These are phyloP conservation scores for Molorchus minor DNA, from an alignment of 2,888 invertebrate species.

Conservation along the genomic window DNA sequence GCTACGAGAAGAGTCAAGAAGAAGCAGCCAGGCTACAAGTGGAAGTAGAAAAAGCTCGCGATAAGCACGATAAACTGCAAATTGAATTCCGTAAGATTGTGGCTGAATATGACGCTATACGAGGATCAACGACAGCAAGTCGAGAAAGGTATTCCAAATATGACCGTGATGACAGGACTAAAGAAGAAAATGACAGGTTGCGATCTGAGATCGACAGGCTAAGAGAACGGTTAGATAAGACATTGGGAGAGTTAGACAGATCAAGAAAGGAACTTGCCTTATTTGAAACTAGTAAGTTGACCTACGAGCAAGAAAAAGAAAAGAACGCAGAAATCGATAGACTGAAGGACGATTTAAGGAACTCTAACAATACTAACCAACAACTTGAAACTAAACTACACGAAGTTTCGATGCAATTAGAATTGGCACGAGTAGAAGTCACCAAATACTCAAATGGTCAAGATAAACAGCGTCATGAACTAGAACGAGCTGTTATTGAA, in stretches of 20 bases:
- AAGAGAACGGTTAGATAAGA: constrained; percentile 82
- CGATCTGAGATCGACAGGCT: constrained; percentile 84
- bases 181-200: constrained; percentile 80
- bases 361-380: constrained; percentile 70
- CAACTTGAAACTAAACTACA: constrained; percentile 80
- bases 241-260: constrained; percentile 80
- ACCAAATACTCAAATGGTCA: constrained; percentile 77
- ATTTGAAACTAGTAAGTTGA: constrained; percentile 81
- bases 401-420: constrained; percentile 82
- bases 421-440: constrained; percentile 81
- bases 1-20: constrained; percentile 89
- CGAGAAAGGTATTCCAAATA: constrained; percentile 74
- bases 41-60: constrained; percentile 90
- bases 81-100: constrained; percentile 84
- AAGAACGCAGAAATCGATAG: constrained; percentile 72
- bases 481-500: constrained; percentile 87
- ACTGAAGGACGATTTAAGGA: constrained; percentile 78
- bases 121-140: constrained; percentile 80
- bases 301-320: constrained; percentile 76
- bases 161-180: constrained; percentile 73
- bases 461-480: constrained; percentile 81
- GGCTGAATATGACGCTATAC: constrained; percentile 79
- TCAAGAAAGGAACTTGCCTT: constrained; percentile 80
- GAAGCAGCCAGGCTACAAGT: constrained; percentile 86
- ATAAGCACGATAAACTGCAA: constrained; percentile 87